Evolutionary conservation across 2,797 vertebrate genomes (phyloP), one percentile per base, ranked within the genome.

Genomic region (Aldrovandia affinis): DNA sequence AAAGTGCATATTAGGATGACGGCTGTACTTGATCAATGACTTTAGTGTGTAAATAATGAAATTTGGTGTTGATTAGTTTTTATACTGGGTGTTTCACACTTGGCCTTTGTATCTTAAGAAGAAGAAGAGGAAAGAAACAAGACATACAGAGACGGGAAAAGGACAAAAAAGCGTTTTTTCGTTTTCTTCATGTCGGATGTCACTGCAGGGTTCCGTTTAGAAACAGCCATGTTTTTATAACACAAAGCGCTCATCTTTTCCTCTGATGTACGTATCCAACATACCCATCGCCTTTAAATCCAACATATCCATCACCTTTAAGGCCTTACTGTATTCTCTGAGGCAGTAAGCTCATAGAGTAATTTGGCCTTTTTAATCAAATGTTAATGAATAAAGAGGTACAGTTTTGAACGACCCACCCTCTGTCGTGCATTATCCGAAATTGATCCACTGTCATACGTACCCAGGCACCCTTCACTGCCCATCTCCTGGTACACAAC

Each of bases 1-100:
- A 86, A 83, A 90, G 89, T 91, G 88, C 89, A 84, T 92, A 92
- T 93, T 91, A 88, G 88, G 89, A 88, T 91, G 83, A 91, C 92
- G 83, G 85, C 77, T 52, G 87, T 91, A 92, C 90, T 94, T 92
- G 89, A 94, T 93, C 92, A 89, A 91, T 94, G 30, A 61, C 80
- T 61, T 81, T 42, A 93, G 92, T 93, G 88, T 96, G 96, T 96
- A 96, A 95, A 96, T 96, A 95, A 93, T 92, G 89, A 92, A 87
- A 90, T 92, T 90, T 93, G 93, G 89, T 89, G 92, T 93, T 90
- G 92, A 90, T 94, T 93, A 88, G 90, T 90, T 92, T 92, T 93
- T 90, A 92, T 95, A 86, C 91, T 90, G 88, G 89, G 88, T 92
- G 90, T 94, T 95, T 95, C 93, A 94, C 93, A 93, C 91, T 94